Evolutionary conservation across 2,888 invertebrate species (phyloP), one percentile per base, ranked within the genome.

Genomic region (Drosophila rellima): DNA sequence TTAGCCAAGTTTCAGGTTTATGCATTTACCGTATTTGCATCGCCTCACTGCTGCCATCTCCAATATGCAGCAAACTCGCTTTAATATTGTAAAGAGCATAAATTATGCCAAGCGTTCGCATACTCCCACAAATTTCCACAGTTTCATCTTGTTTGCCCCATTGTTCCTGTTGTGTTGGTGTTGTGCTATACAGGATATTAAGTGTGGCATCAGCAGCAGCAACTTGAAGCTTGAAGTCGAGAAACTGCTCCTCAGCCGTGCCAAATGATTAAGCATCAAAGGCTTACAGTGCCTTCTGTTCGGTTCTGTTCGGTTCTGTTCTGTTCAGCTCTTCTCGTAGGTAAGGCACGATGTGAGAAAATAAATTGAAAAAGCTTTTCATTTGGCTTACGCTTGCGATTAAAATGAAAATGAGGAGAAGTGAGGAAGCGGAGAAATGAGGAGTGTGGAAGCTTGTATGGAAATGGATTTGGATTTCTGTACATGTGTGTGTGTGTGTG

Each of bases 291-390:
- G 37, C 23, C 29, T 11, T 23, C 54, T 23, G 13, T n/a, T 11
- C n/a, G 17, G 48, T 61, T 47, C n/a, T 31, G 7, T 17, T 11
- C 17, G 17, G 48, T n/a, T 23, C 54, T 18, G 13, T 20, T 13
- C 20, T 18, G 50, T 59, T 48, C 10, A 5, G 7, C 26, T 26
- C 26, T 26, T 2, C 26, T 26, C 26, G 26, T 26, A 64, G 80
- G 68, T 77, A 59, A 66, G 63, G 61, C 64, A 67, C 70, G 74
- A 80, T 55, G 71, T 55, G 47, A 55, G 62, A 66, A 76, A 77
- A 74, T 84, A 84, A 87, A 84, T 87, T 86, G 88, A 84, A 87
- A 87, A 87, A 79, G 82, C 82, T 85, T 85, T 82, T 78, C 86
- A 80, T 78, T 86, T 86, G 86, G 80, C 83, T 82, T 86, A 68